Evolutionary conservation across 2,113 vertebrate genomes (phyloP).

Genomic region (Genyomyrus donnyi): DNA sequence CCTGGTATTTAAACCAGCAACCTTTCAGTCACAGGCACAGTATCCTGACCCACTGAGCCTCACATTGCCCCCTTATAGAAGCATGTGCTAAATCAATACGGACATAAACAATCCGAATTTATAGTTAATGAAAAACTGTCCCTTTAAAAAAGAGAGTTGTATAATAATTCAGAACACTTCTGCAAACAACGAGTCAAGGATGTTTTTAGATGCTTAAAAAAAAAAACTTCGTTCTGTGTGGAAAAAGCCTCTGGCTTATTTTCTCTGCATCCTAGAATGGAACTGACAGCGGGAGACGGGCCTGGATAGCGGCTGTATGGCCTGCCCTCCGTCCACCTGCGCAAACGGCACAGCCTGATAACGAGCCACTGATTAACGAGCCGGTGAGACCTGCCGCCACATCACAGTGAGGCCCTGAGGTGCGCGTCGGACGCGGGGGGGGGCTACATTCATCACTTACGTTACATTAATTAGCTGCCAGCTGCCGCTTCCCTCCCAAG

Average conservation of each 20-base stretch:
- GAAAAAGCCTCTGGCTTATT: not conserved
- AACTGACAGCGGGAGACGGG: not conserved
- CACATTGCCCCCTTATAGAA: not conserved
- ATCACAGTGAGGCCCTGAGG: not conserved
- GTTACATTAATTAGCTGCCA: conserved; percentile 7
- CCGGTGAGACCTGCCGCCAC: not conserved
- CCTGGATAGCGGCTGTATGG: not conserved
- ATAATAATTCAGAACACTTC: not conserved
- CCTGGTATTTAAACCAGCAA: not conserved
- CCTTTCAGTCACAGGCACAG: not conserved
- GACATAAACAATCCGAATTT: not conserved
- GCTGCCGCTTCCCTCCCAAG: not conserved
- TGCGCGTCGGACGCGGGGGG: not conserved
- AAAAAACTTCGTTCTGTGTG: not conserved
- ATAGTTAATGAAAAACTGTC: not conserved
- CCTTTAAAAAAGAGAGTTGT: not conserved
- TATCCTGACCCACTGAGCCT: not conserved
- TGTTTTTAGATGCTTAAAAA: not conserved
- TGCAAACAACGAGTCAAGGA: not conserved
- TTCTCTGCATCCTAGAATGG: not conserved
- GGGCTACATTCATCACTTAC: not conserved
- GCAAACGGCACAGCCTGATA: not conserved
- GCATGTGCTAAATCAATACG: not conserved
- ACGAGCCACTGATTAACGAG: not conserved
- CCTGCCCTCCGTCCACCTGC: not conserved